Conservation (phyloP, 2,113 vertebrate species). For the Austrofundulus limnaeus region DNA sequence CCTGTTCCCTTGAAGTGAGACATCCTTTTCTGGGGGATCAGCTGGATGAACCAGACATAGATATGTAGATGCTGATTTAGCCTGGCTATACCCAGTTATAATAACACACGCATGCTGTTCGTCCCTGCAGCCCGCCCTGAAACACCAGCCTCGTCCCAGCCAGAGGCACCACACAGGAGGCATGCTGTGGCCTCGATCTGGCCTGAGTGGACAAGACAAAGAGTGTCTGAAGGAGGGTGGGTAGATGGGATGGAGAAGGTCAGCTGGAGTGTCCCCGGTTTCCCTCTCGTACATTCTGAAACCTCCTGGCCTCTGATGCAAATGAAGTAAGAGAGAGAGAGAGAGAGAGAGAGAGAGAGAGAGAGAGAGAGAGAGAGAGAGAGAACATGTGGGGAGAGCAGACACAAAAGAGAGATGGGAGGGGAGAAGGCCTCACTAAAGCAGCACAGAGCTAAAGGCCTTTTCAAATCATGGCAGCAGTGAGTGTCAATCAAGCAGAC, state of each 20-base stretch:
- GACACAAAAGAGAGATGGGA: constrained; percentile 62
- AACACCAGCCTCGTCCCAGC: constrained; percentile 54
- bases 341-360: constrained; percentile 65
- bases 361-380: constrained; percentile 67
- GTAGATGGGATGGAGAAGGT: constrained; percentile 67
- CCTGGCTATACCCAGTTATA: constrained; percentile 67
- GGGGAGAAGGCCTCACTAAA: constrained; percentile 56
- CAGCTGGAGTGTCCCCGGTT: constrained; percentile 72
- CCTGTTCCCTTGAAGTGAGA: constrained; percentile 75
- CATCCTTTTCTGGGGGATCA: constrained; percentile 64
- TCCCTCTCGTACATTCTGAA: constrained; percentile 81
- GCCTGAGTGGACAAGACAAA: constrained; percentile 61
- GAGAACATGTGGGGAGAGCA: constrained; percentile 64
- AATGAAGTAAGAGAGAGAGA: constrained; percentile 76
- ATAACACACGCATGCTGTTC: constrained; percentile 76
- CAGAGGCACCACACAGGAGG: constrained; percentile 64
- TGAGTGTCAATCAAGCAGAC: constrained; percentile 72
- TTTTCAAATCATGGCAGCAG: constrained; percentile 66
- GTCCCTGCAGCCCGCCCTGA: constrained; percentile 72
- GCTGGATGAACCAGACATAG: constrained; percentile 64
- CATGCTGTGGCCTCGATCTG: constrained; percentile 52
- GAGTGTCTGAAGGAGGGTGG: constrained; percentile 56
- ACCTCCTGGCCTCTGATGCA: constrained; percentile 85
- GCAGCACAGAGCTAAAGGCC: constrained; percentile 44
- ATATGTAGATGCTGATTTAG: constrained; percentile 65